Percentiles rank a stretch among this genome's conserved stretches.
phyloP scores from a whole-genome alignment of 1,140 invertebrate genomes.

The Triops cancriformis region DNA sequence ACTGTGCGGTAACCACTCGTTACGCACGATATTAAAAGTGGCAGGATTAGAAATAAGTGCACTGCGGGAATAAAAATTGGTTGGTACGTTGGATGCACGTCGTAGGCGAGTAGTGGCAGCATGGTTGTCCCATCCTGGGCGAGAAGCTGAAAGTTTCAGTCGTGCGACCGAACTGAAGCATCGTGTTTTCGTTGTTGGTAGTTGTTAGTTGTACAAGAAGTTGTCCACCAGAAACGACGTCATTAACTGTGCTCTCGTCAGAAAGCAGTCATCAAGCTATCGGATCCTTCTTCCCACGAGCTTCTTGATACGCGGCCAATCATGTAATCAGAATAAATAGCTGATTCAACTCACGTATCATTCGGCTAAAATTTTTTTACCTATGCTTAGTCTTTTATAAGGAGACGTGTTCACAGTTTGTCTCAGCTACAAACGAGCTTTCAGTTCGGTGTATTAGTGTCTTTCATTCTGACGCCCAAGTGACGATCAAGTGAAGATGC shows the following conservation, averaged over 20 bases:
- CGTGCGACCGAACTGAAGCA: background rate
- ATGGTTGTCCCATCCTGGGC: background rate
- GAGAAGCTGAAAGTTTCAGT: background rate
- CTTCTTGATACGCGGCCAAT: too few relatives aligned
- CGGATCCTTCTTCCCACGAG: background rate
- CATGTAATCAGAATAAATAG: too few relatives aligned
- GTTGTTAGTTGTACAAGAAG: background rate
- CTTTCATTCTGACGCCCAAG: background rate
- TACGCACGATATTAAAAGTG: constrained; percentile 6
- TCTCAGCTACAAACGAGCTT: background rate
- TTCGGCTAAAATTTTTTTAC: too few relatives aligned
- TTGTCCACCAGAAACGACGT: background rate
- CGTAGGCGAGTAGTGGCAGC: background rate
- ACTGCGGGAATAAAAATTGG: background rate
- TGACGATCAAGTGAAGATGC: background rate
- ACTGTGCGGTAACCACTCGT: background rate
- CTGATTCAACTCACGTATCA: too few relatives aligned
- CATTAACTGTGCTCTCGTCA: background rate
- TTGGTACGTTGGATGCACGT: background rate
- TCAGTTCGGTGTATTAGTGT: background rate
- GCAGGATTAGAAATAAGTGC: background rate
- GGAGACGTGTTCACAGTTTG: too few relatives aligned
- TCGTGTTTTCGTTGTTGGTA: background rate
- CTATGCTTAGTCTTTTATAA: too few relatives aligned
- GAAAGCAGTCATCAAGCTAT: background rate